Percentiles rank a stretch among this genome's conserved stretches.
These are phyloP conservation scores for Molossus alvarezi DNA, from an alignment of 2,797 vertebrate species.

Conservation along the genomic window DNA sequence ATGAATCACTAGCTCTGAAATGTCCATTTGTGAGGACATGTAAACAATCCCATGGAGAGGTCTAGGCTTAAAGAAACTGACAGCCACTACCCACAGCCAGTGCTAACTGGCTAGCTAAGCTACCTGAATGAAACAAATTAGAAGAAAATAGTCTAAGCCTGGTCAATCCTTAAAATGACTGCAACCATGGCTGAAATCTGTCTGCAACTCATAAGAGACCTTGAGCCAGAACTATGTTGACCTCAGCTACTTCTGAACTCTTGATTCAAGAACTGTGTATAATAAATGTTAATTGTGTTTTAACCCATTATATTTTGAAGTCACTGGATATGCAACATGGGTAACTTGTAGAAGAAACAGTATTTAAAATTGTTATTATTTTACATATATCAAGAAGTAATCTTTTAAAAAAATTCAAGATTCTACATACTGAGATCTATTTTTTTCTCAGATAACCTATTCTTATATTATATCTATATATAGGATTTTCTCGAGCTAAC, in stretches of 20 bases:
- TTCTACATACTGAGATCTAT: background rate
- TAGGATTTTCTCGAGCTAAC: background rate
- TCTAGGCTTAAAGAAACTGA: background rate
- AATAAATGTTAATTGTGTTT: background rate
- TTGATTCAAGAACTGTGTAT: background rate
- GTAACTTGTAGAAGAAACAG: background rate
- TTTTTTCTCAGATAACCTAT: background rate
- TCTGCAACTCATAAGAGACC: background rate
- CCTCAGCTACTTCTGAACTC: background rate
- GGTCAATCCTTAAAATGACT: background rate
- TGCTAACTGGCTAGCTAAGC: background rate
- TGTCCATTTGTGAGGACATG: background rate
- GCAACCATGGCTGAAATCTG: background rate
- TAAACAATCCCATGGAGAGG: rapidly evolving
- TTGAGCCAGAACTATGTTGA: background rate
- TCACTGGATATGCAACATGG: background rate
- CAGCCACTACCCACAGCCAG: rapidly evolving
- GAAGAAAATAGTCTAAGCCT: background rate
- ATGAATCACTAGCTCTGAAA: background rate
- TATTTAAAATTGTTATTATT: background rate
- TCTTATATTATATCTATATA: background rate
- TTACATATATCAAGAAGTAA: background rate
- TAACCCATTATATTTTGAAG: background rate
- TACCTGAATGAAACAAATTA: background rate
- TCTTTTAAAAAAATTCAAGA: constrained; percentile 23